Evolutionary conservation across 2,888 invertebrate genomes (phyloP).

Genomic region (Campoplex nolae): DNA sequence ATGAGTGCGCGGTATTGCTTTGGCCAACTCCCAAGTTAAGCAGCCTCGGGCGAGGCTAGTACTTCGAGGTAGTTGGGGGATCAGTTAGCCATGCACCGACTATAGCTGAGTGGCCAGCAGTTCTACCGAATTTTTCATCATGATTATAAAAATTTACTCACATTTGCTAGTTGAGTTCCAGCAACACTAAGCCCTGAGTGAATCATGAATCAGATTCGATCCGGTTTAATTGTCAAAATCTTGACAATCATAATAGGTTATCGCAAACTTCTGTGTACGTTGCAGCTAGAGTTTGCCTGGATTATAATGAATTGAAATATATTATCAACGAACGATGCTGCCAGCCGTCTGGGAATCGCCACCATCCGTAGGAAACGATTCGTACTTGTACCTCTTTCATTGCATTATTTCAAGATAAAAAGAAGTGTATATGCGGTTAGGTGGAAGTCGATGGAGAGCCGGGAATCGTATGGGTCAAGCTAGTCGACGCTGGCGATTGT

Average conservation of each 20-base stretch:
- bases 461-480: conserved; percentile 53
- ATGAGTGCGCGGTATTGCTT: not conserved
- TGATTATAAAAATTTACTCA: not conserved
- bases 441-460: conserved; percentile 67
- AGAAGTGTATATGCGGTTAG: conserved; percentile 69
- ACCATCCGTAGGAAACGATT: conserved; percentile 14
- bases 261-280: not conserved
- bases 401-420: conserved; percentile 75
- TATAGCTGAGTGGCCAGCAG: not conserved
- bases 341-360: conserved; percentile 47
- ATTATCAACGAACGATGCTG: conserved; percentile 28
- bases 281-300: not conserved
- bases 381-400: conserved; percentile 61
- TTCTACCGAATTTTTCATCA: not conserved
- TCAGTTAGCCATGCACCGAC: not conserved
- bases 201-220: not conserved
- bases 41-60: not conserved
- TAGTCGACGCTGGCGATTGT: conserved; percentile 61
- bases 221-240: not conserved
- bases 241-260: not conserved
- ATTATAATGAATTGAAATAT: conserved; percentile 24
- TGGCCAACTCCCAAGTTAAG: not conserved
- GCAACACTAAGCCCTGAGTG: conserved; percentile 65
- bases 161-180: not conserved
- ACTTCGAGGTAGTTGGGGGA: not conserved